Evolutionary conservation across 2,888 invertebrate species (phyloP).

Genomic region (Trypoxylon attenuatum): DNA sequence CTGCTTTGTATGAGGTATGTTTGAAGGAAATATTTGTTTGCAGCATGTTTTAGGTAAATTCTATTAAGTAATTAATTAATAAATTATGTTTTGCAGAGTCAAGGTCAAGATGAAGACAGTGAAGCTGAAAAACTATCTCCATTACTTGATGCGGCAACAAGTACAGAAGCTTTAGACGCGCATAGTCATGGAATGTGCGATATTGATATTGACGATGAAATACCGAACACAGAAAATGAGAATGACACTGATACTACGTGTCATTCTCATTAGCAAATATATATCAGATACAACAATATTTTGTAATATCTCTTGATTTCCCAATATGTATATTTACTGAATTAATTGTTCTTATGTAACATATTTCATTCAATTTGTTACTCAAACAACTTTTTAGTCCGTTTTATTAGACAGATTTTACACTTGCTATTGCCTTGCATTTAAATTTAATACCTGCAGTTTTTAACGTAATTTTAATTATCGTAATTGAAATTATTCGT

Average conservation of each 20-base stretch:
- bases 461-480: too few species aligned
- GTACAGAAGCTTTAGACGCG: slow-evolving; percentile 66
- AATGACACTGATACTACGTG: slow-evolving; percentile 63
- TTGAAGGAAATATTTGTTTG: neutral
- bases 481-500: too few species aligned
- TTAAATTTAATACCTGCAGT: too few species aligned
- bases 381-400: too few species aligned
- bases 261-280: slow-evolving; percentile 62
- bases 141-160: slow-evolving; percentile 77
- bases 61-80: neutral
- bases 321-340: slow-evolving; percentile 15
- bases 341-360: slow-evolving; percentile 27
- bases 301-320: slow-evolving; percentile 3
- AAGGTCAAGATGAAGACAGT: slow-evolving; percentile 84
- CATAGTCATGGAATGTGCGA: slow-evolving; percentile 66
- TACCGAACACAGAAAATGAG: slow-evolving; percentile 66
- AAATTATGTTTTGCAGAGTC: slow-evolving; percentile 51
- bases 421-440: too few species aligned
- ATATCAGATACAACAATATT: slow-evolving; percentile 4
- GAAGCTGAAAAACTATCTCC: slow-evolving; percentile 90
- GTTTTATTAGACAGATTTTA: too few species aligned
- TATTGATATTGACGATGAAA: slow-evolving; percentile 70
- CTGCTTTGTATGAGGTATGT: slow-evolving; percentile 66
- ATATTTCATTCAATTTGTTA: neutral
- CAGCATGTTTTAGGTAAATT: neutral